Conservation (phyloP, 2,888 invertebrate genomes). For the Alcis repandata region DNA sequence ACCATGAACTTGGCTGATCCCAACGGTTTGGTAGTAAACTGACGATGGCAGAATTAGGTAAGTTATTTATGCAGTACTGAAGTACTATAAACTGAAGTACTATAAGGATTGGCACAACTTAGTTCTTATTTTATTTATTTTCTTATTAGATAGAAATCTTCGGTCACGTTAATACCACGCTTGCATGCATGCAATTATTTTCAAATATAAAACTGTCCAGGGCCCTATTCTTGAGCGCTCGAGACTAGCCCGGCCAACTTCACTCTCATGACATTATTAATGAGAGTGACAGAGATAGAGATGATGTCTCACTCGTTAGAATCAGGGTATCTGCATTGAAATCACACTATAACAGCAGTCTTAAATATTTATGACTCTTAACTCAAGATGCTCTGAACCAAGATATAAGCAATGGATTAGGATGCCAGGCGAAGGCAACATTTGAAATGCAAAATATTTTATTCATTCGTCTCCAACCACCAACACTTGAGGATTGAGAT, state of each 20-base stretch:
- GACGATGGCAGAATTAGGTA: too few relatives aligned
- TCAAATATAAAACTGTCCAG: conserved; percentile 2
- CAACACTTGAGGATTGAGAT: conserved; percentile 5
- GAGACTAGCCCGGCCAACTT: too few relatives aligned
- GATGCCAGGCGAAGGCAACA: conserved; percentile 7
- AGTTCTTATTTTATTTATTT: neutral
- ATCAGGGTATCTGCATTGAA: neutral
- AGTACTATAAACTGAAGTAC: too few relatives aligned
- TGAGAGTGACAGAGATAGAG: too few relatives aligned
- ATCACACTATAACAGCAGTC: neutral
- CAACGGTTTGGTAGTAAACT: too few relatives aligned
- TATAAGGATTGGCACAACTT: too few relatives aligned
- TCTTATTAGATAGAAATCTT: neutral
- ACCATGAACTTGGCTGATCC: too few relatives aligned
- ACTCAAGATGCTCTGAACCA: conserved; percentile 2
- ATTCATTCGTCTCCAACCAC: conserved; percentile 13
- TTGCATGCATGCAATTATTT: neutral
- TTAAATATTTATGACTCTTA: conserved; percentile 8
- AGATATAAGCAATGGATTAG: conserved; percentile 5
- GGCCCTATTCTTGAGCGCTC: too few relatives aligned
- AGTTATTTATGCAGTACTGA: too few relatives aligned
- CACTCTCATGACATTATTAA: too few relatives aligned
- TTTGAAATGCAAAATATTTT: conserved; percentile 18
- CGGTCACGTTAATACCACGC: too few relatives aligned
- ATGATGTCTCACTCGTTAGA: too few relatives aligned